A percentile compares a stretch with the other conserved stretches of the same genome.
phyloP scores from a whole-genome alignment of 2,888 invertebrate species.

The Drosophila leonis region DNA sequence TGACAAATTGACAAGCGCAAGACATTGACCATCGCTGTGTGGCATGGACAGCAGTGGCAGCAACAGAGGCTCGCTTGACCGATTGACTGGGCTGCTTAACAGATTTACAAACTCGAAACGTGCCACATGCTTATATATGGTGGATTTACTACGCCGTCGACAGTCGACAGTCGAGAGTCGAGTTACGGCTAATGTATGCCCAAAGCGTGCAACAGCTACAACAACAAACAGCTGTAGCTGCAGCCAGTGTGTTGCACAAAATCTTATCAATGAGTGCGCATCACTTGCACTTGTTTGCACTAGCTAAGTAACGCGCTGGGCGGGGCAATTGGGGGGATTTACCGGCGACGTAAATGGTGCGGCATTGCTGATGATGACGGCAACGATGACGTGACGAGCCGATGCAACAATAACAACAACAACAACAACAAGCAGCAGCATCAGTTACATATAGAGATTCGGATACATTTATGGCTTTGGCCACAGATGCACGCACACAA shows the following conservation, averaged over 20 bases:
- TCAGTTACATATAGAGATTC: constrained; percentile 35
- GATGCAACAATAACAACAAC: constrained; percentile 9
- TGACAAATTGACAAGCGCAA: constrained; percentile 42
- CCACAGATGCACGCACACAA: constrained; percentile 45
- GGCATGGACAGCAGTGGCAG: not conserved
- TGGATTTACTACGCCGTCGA: constrained; percentile 51
- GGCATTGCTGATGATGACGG: constrained; percentile 48
- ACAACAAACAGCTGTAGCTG: constrained; percentile 19
- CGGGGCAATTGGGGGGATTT: constrained; percentile 31
- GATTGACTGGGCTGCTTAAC: constrained; percentile 57
- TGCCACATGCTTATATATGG: constrained; percentile 74
- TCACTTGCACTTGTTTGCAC: constrained; percentile 81
- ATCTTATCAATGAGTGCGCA: constrained; percentile 80
- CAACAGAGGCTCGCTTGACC: constrained; percentile 44
- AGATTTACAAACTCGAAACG: constrained; percentile 67
- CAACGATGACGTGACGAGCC: constrained; percentile 65
- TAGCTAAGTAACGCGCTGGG: constrained; percentile 37
- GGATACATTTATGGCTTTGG: constrained; percentile 44
- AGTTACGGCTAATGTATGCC: constrained; percentile 72
- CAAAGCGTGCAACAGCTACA: constrained; percentile 51
- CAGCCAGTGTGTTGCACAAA: constrained; percentile 62
- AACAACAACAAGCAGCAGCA: constrained; percentile 12
- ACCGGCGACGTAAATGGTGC: constrained; percentile 73
- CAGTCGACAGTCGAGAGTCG: not conserved
- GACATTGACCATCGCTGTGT: constrained; percentile 53